Evolutionary conservation across 2,888 invertebrate genomes (phyloP), one percentile per base, ranked within the genome.

Genomic region (Pardosa pseudoannulata): DNA sequence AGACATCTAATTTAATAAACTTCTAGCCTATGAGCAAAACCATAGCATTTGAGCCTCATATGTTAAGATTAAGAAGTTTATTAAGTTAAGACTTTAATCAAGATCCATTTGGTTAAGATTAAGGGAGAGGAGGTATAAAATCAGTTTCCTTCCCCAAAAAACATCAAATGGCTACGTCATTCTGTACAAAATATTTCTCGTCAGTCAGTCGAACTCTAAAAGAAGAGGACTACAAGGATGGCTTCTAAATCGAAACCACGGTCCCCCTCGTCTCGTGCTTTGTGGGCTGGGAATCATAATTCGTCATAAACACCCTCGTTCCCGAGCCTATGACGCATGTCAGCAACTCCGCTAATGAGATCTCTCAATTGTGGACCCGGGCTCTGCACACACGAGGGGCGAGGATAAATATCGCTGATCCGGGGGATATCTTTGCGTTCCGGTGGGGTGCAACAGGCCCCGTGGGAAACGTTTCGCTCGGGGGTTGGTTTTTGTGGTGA

Each of bases 231-330:
- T n/a, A n/a, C n/a, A n/a, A n/a, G n/a, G n/a, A n/a, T n/a, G n/a
- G n/a, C n/a, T n/a, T n/a, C n/a, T 0, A 6, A 62, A 5, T 11
- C 7, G 19, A 36, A 64, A 64, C 67, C 73, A 67, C 19, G n/a
- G 9, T 11, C 50, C 73, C 80, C 73, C 32, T 3, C n/a, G 3
- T 11, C 50, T 23, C 41, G 28, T 13, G 1, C 6, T 31, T 28
- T 46, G 67, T 41, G 41, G 75, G 65, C 1, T 13, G 68, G 62
- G 70, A 75, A 27, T 85, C 83, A 85, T 85, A 85, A 85, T 85
- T 85, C 83, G 83, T 85, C 83, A 85, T 85, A 85, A 85, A 85
- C 83, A 85, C 83, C 83, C 78, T 73, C 73, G 83, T 85, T 67
- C 41, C 78, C 67, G 62, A 72, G 28, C 56, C 50, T 68, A 78